Percentiles rank a stretch among this genome's conserved stretches.
Evolutionary conservation across 2,113 vertebrate genomes (phyloP).

Genomic region (Ctenodactylus gundi): DNA sequence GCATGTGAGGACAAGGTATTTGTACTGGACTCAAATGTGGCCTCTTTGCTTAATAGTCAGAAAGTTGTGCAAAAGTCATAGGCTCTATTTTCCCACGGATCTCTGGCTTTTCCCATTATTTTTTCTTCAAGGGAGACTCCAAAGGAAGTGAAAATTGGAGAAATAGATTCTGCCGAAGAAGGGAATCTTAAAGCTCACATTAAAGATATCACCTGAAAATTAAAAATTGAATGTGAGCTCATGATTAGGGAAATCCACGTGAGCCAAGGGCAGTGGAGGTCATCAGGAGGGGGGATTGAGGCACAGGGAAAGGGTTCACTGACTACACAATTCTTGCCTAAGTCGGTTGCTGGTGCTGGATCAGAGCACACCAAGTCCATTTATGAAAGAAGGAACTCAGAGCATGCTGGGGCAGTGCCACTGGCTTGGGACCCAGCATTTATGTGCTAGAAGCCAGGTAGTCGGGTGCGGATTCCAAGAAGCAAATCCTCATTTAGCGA

Average conservation of each 20-base stretch:
- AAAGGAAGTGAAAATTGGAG: background rate
- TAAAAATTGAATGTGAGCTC: background rate
- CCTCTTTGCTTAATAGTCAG: constrained; percentile 11
- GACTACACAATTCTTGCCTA: background rate
- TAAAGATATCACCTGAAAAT: background rate
- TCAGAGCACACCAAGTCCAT: background rate
- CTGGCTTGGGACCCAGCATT: background rate
- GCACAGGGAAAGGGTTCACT: background rate
- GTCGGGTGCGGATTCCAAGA: background rate
- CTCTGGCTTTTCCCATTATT: background rate
- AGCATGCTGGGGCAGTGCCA: background rate
- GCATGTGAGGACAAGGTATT: constrained; percentile 47
- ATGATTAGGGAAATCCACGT: background rate
- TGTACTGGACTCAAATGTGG: constrained; percentile 23
- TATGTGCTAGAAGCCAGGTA: background rate
- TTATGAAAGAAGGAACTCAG: background rate
- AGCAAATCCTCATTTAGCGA: background rate
- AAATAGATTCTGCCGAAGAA: background rate
- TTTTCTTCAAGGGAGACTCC: constrained; percentile 6
- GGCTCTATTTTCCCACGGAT: background rate
- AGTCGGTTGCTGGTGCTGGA: background rate
- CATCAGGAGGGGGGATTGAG: rapidly evolving
- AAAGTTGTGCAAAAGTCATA: background rate
- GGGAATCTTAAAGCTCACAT: background rate
- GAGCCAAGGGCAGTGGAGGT: background rate